Evolutionary conservation across 2,888 invertebrate genomes (phyloP), one percentile per base, ranked within the genome.

Genomic region (Ischnura elegans): DNA sequence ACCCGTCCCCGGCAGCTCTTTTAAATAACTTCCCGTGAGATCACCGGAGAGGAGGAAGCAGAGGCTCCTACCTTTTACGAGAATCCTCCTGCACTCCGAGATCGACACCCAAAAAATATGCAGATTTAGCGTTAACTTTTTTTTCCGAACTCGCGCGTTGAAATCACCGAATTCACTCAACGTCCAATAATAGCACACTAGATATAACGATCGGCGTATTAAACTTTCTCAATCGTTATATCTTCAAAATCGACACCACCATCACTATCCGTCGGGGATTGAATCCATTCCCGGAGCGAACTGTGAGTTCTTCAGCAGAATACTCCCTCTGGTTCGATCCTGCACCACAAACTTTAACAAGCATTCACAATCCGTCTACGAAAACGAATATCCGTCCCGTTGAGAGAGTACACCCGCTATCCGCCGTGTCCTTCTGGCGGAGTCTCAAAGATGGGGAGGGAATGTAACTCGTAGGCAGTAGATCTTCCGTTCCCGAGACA

Each of bases 31-130:
- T 13, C 36, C 76, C 76, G 76, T 36, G 76, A 25, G 76, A 76
- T 36, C 76, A 36, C 76, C 76, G 36, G n/a, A n/a, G n/a, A 76
- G 76, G 76, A 76, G 76, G 76, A 76, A 36, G 76, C 76, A 36
- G 36, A 76, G 76, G 76, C n/a, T 36, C 51, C 51, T 1, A 13
- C n/a, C 76, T 5, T 10, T 51, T 51, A 51, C 13, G 13, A 51
- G 19, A 19, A 19, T 19, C 51, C 16, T 51, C 51, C 13, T 0
- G 76, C 36, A 13, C 76, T 29, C 76, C 76, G 76, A 25, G 19
- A 36, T 76, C 16, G 13, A 76, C 36, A 76, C 16, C 61, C 10
- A 76, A 76, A 76, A 76, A 76, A 76, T 76, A 76, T 76, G 16
- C n/a, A n/a, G n/a, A n/a, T n/a, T 25, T 76, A 10, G 36, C 61